Evolutionary conservation across 2,113 vertebrate genomes (phyloP), one percentile per base, ranked within the genome.

Genomic region (Oreocharis arfaki): DNA sequence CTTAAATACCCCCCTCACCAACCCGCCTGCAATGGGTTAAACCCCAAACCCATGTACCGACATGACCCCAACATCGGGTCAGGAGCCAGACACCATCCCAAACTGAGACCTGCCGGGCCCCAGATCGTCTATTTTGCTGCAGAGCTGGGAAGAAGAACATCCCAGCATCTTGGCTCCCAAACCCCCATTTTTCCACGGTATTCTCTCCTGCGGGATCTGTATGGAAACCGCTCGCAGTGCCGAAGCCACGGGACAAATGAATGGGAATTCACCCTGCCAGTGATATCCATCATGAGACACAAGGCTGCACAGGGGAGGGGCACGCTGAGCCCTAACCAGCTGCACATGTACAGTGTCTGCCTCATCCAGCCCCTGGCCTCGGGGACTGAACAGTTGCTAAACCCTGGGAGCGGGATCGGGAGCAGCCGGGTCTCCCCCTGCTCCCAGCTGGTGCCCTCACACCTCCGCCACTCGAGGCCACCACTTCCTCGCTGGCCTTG

Each of bases 281-380:
- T 60, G 80, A 86, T 56, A 93, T 89, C 89, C 91, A 82, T 87
- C 89, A 56, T 16, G 63, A 79, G 91, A 63, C 74, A 91, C 89
- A 52, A 26, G 83, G 82, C 84, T 65, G 59, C 24, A 5, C 55
- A 86, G 83, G 55, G 87, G 71, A 96, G 94, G 94, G 92, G 73
- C 95, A 85, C 5, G 9, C 87, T 87, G 46, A 19, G 79, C 76
- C 89, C 92, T 95, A 93, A 96, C 90, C 94, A 96, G 92, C 89
- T 92, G 89, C 94, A 96, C 83, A 96, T 92, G 88, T 71, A n/a
- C 79, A 55, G 79, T 5, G 32, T 76, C 63, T 91, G 95, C 68
- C 79, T 90, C 79, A 10, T 28, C 73, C 92, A 94, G 90, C 50
- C 71, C 78, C 67, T 69, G 28, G 8, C 79, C 82, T 80, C 1